Percentiles rank a stretch among this genome's conserved stretches.
Conservation (phyloP, 2,797 vertebrate species). For the Pangasius djambal region DNA sequence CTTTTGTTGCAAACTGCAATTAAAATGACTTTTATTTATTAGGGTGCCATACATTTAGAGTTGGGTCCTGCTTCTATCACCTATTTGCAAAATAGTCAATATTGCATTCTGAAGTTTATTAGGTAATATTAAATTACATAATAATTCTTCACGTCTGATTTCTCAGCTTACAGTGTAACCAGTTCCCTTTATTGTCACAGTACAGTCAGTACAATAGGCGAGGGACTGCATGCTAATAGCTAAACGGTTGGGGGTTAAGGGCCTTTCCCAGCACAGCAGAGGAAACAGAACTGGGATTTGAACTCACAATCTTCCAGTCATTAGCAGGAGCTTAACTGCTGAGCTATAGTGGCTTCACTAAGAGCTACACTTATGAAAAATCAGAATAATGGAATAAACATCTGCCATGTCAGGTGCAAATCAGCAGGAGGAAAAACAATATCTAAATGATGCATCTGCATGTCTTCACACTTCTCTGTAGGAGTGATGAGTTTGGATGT, state of each 20-base stretch:
- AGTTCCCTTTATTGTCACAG: not conserved
- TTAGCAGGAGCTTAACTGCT: not conserved
- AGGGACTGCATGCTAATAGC: not conserved
- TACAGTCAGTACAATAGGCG: not conserved
- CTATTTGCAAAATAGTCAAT: not conserved
- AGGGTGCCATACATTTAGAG: not conserved
- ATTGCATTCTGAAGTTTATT: not conserved
- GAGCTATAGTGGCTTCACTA: not conserved
- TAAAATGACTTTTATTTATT: constrained; percentile 2
- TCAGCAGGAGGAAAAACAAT: not conserved
- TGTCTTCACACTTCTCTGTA: not conserved
- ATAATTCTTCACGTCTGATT: not conserved
- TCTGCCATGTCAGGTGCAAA: not conserved
- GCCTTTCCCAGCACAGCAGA: not conserved
- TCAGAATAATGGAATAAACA: not conserved
- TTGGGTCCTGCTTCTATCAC: not conserved
- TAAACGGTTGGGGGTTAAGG: constrained; percentile 1
- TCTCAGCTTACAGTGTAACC: not conserved
- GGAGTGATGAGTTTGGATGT: not conserved
- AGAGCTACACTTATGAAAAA: not conserved
- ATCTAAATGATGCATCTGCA: not conserved
- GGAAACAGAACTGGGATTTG: not conserved
- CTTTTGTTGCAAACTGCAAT: constrained; percentile 34
- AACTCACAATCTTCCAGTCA: not conserved
- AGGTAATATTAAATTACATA: not conserved